These are phyloP conservation scores for Calyptomena viridis DNA, from an alignment of 2,113 vertebrate genomes.

Conservation along the genomic window DNA sequence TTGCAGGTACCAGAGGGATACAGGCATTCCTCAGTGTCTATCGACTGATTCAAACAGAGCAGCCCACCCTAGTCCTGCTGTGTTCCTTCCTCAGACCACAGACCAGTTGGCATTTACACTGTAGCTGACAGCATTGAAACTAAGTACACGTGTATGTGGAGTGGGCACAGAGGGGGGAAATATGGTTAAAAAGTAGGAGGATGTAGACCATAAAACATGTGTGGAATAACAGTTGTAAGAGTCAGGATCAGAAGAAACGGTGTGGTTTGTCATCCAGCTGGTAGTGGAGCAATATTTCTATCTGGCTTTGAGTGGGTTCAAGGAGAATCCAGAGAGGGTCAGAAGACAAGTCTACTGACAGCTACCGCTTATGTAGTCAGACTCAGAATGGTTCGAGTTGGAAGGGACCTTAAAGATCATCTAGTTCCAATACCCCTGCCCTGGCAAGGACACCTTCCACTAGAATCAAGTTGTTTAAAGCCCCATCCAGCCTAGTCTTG, in stretches of 20 bases:
- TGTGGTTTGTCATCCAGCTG: fast-evolving
- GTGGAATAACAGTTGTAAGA: not conserved
- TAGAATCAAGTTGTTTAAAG: not conserved
- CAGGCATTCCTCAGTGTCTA: fast-evolving
- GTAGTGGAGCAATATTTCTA: not conserved
- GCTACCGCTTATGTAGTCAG: not conserved
- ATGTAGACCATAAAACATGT: not conserved
- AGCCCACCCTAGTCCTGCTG: fast-evolving
- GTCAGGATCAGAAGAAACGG: not conserved
- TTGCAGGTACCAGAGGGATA: not conserved
- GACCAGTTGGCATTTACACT: fast-evolving
- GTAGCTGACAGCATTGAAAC: not conserved
- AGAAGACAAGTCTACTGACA: not conserved
- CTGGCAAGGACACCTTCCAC: not conserved
- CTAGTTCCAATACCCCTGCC: not conserved
- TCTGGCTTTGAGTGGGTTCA: not conserved
- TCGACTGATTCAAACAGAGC: not conserved
- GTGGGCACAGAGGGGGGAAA: fast-evolving
- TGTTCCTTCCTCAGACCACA: not conserved
- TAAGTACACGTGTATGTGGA: fast-evolving
- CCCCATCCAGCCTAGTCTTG: not conserved
- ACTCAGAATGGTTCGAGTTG: not conserved
- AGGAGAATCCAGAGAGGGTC: not conserved
- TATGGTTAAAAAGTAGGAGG: not conserved
- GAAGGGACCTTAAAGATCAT: not conserved